phyloP scores from a whole-genome alignment of 2,888 invertebrate species.

The Sesia bembeciformis region DNA sequence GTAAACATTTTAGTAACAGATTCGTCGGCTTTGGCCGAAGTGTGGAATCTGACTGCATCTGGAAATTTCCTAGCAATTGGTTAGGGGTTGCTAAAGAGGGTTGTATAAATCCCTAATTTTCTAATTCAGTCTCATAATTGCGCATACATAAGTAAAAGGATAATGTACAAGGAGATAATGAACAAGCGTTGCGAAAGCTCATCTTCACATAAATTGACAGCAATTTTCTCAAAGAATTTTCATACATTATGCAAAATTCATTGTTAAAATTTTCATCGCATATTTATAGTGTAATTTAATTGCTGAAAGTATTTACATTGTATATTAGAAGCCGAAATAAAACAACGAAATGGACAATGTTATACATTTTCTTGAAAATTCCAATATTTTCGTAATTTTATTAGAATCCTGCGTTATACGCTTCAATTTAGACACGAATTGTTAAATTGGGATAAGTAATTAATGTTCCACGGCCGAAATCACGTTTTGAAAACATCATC shows the following conservation, averaged over 20 bases:
- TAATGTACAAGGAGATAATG: conserved; percentile 20
- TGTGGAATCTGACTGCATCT: background rate
- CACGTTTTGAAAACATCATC: too few relatives aligned
- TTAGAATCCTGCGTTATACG: too few relatives aligned
- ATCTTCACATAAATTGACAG: background rate
- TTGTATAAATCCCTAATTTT: conserved; percentile 37
- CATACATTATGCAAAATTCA: background rate
- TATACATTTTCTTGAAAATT: too few relatives aligned
- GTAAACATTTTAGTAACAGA: background rate
- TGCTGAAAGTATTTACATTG: too few relatives aligned
- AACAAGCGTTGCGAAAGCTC: conserved; percentile 16
- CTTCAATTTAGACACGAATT: too few relatives aligned
- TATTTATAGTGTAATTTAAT: too few relatives aligned
- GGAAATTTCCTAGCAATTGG: background rate
- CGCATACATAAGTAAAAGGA: conserved; percentile 55
- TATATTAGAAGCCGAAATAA: too few relatives aligned
- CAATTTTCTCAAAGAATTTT: background rate
- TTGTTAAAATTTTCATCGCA: background rate
- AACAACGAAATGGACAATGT: too few relatives aligned
- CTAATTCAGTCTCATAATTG: conserved; percentile 71
- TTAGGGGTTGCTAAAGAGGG: background rate
- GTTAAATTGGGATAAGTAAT: too few relatives aligned
- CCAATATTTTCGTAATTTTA: too few relatives aligned
- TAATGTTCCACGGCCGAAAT: too few relatives aligned
- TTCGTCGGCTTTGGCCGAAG: background rate